These are phyloP conservation scores for Agrotis ipsilon DNA, from an alignment of 2,888 invertebrate genomes.

Conservation along the genomic window DNA sequence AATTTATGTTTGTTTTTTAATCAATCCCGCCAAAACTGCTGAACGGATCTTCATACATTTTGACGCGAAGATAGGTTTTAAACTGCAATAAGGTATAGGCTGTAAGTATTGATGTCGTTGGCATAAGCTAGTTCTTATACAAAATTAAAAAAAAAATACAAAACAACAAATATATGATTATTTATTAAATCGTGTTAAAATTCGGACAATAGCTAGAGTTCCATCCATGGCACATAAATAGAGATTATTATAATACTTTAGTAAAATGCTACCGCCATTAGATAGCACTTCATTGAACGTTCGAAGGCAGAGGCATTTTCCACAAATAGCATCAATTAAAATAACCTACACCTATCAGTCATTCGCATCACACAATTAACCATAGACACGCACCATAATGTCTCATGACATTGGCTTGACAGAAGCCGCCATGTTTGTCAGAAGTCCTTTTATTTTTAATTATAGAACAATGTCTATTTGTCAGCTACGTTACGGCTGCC, in stretches of 20 bases:
- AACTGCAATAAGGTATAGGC: too few species aligned
- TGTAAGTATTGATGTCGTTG: too few species aligned
- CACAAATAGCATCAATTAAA: constrained; percentile 31
- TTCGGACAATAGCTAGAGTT: not conserved
- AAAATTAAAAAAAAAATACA: too few species aligned
- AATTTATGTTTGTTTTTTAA: too few species aligned
- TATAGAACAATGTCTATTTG: constrained; percentile 43
- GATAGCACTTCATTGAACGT: not conserved
- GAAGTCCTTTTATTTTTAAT: constrained; percentile 34
- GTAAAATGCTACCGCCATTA: not conserved
- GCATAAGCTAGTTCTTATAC: too few species aligned
- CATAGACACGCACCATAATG: constrained; percentile 31
- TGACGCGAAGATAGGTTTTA: too few species aligned
- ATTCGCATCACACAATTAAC: constrained; percentile 18
- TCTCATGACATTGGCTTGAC: constrained; percentile 46
- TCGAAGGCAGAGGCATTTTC: constrained; percentile 5
- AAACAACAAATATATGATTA: too few species aligned
- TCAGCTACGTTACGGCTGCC: constrained; percentile 41
- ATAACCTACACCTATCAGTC: constrained; percentile 15
- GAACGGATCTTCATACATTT: too few species aligned
- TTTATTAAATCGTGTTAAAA: too few species aligned
- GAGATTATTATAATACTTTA: too few species aligned
- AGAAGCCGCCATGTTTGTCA: constrained; percentile 40
- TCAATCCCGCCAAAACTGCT: too few species aligned
- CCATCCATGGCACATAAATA: not conserved